Evolutionary conservation across 2,113 vertebrate species (phyloP).

Genomic region (Zosterops pallidus): DNA sequence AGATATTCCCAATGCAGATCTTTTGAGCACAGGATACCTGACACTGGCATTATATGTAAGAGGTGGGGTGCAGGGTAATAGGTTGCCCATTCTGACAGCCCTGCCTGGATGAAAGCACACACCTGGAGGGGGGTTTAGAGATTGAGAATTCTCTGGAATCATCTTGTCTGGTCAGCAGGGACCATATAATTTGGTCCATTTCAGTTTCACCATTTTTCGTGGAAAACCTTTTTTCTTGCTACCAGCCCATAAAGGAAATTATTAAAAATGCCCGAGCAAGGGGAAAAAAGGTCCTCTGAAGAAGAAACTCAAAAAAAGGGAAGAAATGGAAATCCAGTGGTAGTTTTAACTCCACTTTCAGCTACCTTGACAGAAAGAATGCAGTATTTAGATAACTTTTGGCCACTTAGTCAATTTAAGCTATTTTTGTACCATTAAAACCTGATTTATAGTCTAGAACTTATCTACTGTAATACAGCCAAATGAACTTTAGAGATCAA

Average conservation of each 20-base stretch:
- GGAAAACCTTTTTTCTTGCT: not conserved
- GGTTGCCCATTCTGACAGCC: not conserved
- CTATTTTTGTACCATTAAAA: conserved; percentile 30
- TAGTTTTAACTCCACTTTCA: not conserved
- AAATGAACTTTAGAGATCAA: conserved; percentile 31
- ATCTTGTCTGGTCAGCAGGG: not conserved
- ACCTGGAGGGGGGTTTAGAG: not conserved
- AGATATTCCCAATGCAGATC: not conserved
- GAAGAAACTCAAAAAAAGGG: not conserved
- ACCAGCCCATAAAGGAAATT: not conserved
- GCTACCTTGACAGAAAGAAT: not conserved
- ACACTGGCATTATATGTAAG: not conserved
- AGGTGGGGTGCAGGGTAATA: accelerated
- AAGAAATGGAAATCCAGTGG: not conserved
- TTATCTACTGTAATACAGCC: conserved; percentile 2
- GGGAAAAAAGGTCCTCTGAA: not conserved
- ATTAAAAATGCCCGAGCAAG: accelerated
- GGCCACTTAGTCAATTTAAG: not conserved
- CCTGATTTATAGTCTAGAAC: not conserved
- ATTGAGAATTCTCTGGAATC: not conserved
- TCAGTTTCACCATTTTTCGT: not conserved
- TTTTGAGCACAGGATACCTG: not conserved
- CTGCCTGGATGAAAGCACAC: not conserved
- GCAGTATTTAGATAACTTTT: conserved; percentile 4
- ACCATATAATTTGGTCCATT: not conserved